Percentiles rank a stretch among this genome's conserved stretches.
phyloP scores from a whole-genome alignment of 2,888 invertebrate species.

The Pycnomerus fuliginosus region DNA sequence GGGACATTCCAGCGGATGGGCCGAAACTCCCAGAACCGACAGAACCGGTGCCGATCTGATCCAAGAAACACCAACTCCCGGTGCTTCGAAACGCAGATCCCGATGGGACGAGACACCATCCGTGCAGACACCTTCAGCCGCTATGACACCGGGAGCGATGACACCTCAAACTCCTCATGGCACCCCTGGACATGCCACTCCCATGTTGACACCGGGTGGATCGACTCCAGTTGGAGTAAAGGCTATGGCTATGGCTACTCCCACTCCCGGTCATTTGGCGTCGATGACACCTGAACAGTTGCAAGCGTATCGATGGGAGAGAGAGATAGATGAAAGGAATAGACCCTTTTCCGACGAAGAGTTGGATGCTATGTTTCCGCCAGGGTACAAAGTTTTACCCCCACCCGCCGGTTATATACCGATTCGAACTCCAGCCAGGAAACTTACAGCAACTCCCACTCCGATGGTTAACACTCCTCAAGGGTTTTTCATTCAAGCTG shows the following conservation, averaged over 20 bases:
- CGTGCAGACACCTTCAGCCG: conserved; percentile 58
- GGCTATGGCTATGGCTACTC: conserved; percentile 98
- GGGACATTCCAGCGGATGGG: conserved; percentile 94
- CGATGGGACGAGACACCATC: conserved; percentile 99
- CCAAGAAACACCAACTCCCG: conserved; percentile 92
- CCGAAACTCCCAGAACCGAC: conserved; percentile 97
- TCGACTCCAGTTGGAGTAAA: conserved; percentile 87
- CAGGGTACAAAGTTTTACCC: conserved; percentile 80
- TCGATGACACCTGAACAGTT: conserved; percentile 99
- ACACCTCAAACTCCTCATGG: conserved; percentile 66
- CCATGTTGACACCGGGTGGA: conserved; percentile 76
- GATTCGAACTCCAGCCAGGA: conserved; percentile 95
- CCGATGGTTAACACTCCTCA: conserved; percentile 85
- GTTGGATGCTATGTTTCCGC: conserved; percentile 95
- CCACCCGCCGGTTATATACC: conserved; percentile 77
- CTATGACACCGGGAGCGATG: conserved; percentile 61
- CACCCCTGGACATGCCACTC: conserved; percentile 66
- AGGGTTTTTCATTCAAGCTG: conserved; percentile 93
- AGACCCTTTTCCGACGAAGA: conserved; percentile 96
- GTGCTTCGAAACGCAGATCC: conserved; percentile 88
- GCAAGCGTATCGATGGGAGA: conserved; percentile 97
- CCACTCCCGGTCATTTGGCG: conserved; percentile 92
- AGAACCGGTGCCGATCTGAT: conserved; percentile 62
- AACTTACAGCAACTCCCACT: conserved; percentile 97
- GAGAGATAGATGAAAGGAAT: conserved; percentile 98